phyloP scores from a whole-genome alignment of 2,888 invertebrate genomes.

The Cheilosia pagana region DNA sequence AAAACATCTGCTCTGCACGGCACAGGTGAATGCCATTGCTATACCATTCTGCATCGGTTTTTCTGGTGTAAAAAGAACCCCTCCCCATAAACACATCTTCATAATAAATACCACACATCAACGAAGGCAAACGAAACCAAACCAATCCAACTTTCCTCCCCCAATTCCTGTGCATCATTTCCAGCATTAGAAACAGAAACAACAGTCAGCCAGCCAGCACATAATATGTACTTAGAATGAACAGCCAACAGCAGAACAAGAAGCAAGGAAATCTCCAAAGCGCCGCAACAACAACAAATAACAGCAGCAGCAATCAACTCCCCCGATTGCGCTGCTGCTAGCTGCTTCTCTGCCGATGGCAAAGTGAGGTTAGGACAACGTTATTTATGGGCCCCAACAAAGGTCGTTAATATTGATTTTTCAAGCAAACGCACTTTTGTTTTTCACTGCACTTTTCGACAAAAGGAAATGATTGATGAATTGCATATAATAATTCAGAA shows the following conservation, averaged over 20 bases:
- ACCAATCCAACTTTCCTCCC: conserved; percentile 45
- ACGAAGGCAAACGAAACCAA: conserved; percentile 34
- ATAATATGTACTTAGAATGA: not conserved
- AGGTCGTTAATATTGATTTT: conserved; percentile 81
- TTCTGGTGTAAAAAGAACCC: not conserved
- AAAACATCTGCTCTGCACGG: conserved; percentile 30
- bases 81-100: conserved; percentile 4
- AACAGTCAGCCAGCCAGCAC: conserved; percentile 37
- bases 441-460: conserved; percentile 12
- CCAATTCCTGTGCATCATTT: conserved; percentile 41
- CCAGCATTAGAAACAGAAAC: conserved; percentile 56
- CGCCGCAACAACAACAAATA: conserved; percentile 38
- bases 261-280: conserved; percentile 24
- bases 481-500: not conserved
- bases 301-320: conserved; percentile 28
- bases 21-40: conserved; percentile 66
- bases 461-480: not conserved
- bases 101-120: conserved; percentile 49
- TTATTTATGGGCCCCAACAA: conserved; percentile 74
- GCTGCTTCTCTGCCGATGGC: conserved; percentile 23
- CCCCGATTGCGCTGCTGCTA: conserved; percentile 24
- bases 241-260: conserved; percentile 7
- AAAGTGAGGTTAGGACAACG: conserved; percentile 70
- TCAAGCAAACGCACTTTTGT: conserved; percentile 64
- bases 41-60: conserved; percentile 18